These are phyloP conservation scores for Hirudo medicinalis DNA, from an alignment of 1,140 invertebrate genomes.

Conservation along the genomic window DNA sequence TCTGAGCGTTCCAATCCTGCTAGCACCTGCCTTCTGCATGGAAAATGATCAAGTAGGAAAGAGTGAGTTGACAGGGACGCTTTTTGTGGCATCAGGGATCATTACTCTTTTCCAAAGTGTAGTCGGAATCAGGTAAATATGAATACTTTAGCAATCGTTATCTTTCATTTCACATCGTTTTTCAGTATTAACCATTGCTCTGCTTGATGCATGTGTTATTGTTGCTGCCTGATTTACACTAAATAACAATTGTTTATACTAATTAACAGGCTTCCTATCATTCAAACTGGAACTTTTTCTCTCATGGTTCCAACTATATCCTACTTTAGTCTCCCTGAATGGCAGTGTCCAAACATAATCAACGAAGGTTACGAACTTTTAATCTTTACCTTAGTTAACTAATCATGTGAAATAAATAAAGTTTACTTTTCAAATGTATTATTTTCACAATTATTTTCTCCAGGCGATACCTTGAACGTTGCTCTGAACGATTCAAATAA, in stretches of 20 bases:
- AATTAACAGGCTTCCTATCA: conserved; percentile 18
- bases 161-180: no score
- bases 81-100: conserved; percentile 23
- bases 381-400: background rate
- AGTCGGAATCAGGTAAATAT: conserved; percentile 18
- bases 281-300: conserved; percentile 22
- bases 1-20: conserved; percentile 19
- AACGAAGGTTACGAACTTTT: background rate
- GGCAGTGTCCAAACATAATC: conserved; percentile 18
- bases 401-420: background rate
- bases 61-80: conserved; percentile 21
- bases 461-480: background rate
- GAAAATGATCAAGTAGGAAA: conserved; percentile 21
- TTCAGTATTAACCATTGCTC: no score
- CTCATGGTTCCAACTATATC: conserved; percentile 22
- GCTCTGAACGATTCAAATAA: background rate
- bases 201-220: no score
- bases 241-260: background rate
- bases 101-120: conserved; percentile 21
- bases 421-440: background rate
- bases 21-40: conserved; percentile 21
- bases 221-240: no score
- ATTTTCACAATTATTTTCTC: background rate
- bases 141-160: no score
- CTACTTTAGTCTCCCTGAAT: conserved; percentile 20